Conservation (phyloP, 2,888 invertebrate species). For the Creontiades dilutus region DNA sequence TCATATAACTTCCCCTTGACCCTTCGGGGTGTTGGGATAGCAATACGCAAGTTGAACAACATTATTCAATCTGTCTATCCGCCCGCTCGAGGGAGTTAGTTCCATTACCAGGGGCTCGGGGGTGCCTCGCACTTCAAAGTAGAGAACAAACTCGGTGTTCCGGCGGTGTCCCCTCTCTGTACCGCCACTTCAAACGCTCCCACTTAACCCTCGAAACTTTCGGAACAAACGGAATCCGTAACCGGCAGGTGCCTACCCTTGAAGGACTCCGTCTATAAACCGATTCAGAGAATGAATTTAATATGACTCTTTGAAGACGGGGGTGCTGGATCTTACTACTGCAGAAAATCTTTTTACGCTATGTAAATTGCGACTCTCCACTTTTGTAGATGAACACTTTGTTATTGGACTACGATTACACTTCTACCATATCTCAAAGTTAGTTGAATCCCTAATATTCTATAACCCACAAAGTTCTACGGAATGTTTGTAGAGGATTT, state of each 20-base stretch:
- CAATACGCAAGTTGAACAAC: neutral
- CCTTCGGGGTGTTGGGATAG: too few species aligned
- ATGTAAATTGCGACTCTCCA: too few species aligned
- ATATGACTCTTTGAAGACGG: neutral
- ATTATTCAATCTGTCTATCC: neutral
- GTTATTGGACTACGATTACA: too few species aligned
- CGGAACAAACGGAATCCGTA: neutral
- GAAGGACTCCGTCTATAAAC: neutral
- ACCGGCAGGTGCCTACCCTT: neutral
- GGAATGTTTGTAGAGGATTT: too few species aligned
- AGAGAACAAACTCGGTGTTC: neutral
- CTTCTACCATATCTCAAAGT: too few species aligned
- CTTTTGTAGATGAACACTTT: too few species aligned
- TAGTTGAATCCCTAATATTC: too few species aligned
- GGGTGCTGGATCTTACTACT: too few species aligned
- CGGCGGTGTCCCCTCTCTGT: neutral
- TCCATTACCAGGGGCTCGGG: neutral
- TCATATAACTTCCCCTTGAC: too few species aligned
- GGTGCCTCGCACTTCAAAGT: neutral
- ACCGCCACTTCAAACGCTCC: neutral
- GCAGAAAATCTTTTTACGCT: too few species aligned
- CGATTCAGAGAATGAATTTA: neutral
- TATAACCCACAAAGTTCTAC: too few species aligned
- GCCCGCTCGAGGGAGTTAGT: neutral
- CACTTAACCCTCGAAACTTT: slow-evolving; percentile 5